phyloP scores from a whole-genome alignment of 2,888 invertebrate genomes.

The Oxycera nigricornis region DNA sequence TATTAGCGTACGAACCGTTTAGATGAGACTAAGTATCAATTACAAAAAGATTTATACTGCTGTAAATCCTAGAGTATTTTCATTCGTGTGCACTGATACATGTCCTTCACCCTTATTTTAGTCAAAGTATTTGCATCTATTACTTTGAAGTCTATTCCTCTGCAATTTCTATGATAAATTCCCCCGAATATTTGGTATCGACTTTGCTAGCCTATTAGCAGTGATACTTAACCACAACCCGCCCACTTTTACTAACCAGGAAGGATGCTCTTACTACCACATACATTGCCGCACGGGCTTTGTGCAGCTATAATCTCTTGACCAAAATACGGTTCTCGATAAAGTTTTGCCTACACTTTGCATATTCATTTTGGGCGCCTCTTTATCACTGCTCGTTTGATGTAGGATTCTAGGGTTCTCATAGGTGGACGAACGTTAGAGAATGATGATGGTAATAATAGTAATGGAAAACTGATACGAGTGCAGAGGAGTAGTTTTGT shows the following conservation, averaged over 20 bases:
- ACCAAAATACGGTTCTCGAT: neutral
- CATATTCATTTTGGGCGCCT: slow-evolving; percentile 4
- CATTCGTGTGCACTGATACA: neutral
- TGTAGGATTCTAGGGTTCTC: neutral
- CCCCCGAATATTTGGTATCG: neutral
- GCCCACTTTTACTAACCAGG: neutral
- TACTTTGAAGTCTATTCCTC: neutral
- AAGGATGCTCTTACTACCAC: neutral
- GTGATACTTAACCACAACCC: neutral
- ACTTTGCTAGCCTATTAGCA: neutral
- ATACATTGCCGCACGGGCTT: neutral
- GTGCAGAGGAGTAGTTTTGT: neutral
- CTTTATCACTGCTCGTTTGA: slow-evolving; percentile 3
- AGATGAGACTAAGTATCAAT: neutral
- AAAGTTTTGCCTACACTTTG: slow-evolving; percentile 3
- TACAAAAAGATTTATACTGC: neutral
- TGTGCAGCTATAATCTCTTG: slow-evolving; percentile 11
- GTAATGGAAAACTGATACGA: neutral
- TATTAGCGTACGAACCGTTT: neutral
- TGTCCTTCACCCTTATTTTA: neutral
- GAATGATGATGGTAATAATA: slow-evolving; percentile 9
- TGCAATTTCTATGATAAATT: slow-evolving; percentile 2
- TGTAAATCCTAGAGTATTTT: neutral
- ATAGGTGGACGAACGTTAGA: neutral
- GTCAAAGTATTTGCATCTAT: neutral